Conservation (phyloP, 2,797 vertebrate genomes). For the Malurus splendens region DNA sequence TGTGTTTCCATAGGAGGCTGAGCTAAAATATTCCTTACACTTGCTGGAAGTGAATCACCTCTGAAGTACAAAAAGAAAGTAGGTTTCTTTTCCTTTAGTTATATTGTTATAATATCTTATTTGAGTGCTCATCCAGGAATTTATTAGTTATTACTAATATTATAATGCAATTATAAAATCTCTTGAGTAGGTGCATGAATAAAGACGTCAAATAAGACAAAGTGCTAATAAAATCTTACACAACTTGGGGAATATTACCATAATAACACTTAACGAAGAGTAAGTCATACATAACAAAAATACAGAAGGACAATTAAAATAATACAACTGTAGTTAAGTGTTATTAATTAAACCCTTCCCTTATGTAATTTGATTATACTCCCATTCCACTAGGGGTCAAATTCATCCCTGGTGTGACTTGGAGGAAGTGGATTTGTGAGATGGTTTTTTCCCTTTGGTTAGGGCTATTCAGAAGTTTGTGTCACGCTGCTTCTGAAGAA, state of each 20-base stretch:
- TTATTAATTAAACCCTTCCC: conserved; percentile 21
- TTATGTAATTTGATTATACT: neutral
- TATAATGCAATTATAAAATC: conserved; percentile 9
- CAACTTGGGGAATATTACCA: neutral
- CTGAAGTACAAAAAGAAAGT: neutral
- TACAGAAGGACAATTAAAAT: neutral
- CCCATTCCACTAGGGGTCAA: neutral
- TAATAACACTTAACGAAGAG: neutral
- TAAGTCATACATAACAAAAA: conserved; percentile 5
- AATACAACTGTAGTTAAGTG: neutral
- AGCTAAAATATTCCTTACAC: neutral
- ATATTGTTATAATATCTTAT: neutral
- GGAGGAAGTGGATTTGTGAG: neutral
- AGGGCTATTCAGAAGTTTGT: neutral
- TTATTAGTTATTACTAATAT: neutral
- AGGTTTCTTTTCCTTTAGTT: neutral
- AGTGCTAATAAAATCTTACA: conserved; percentile 31
- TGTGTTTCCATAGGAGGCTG: neutral
- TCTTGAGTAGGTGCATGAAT: neutral
- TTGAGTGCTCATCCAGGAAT: neutral
- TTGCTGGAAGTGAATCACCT: neutral
- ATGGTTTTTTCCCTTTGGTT: neutral
- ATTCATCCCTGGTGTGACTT: neutral
- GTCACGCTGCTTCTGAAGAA: neutral
- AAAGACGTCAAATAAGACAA: conserved; percentile 38